These are phyloP conservation scores for Ammodytes marinus DNA, from an alignment of 2,113 vertebrate genomes.

Conservation along the genomic window DNA sequence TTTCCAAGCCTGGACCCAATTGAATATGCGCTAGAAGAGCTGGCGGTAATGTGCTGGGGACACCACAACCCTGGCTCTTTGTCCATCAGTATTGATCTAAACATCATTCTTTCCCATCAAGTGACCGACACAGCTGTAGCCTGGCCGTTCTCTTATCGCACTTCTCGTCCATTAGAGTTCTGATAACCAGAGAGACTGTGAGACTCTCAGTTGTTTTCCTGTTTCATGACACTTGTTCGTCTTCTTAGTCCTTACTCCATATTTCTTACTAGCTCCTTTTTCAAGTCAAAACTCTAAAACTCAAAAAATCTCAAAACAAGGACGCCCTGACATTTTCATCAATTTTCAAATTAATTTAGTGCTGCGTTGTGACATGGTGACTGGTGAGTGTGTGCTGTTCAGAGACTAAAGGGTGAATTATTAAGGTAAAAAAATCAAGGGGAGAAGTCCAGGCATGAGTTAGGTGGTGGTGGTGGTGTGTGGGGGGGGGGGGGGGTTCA, in stretches of 20 bases:
- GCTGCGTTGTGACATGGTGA: not conserved
- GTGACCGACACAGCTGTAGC: slow-evolving; percentile 13
- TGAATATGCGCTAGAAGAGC: slow-evolving; percentile 17
- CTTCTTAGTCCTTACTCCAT: not conserved
- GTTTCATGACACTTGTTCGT: not conserved
- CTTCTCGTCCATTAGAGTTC: slow-evolving; percentile 37
- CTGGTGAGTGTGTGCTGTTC: not conserved
- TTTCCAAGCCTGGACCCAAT: slow-evolving; percentile 33
- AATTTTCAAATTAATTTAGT: not conserved
- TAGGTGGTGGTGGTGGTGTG: too few relatives aligned
- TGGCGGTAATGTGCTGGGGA: slow-evolving; percentile 49
- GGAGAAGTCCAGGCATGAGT: not conserved
- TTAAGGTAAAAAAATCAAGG: not conserved
- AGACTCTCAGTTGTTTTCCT: slow-evolving; percentile 3
- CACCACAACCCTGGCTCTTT: slow-evolving; percentile 38
- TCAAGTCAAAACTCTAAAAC: not conserved
- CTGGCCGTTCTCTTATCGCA: slow-evolving; percentile 28
- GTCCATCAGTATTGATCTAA: slow-evolving; percentile 64
- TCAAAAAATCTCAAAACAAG: not conserved
- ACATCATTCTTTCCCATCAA: slow-evolving; percentile 44
- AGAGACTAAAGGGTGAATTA: not conserved
- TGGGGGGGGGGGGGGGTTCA: not conserved
- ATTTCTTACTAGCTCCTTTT: not conserved
- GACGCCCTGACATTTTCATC: not conserved
- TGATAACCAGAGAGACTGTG: slow-evolving; percentile 23